Evolutionary conservation across 2,113 vertebrate species (phyloP).

Genomic region (Himantopus leucocephalus): DNA sequence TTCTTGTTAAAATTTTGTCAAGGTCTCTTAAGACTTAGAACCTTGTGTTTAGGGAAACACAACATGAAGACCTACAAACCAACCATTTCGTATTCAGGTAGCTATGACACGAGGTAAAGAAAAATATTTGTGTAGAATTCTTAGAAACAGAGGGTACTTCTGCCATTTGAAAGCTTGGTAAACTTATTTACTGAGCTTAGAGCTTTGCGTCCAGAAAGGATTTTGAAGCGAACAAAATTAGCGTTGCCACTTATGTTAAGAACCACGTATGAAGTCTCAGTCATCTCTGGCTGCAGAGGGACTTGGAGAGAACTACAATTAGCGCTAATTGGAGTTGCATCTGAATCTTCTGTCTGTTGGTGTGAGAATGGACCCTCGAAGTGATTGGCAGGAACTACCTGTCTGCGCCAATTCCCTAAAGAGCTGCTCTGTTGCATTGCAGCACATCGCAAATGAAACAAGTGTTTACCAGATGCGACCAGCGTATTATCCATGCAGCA

Average conservation of each 20-base stretch:
- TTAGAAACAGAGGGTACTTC: not conserved
- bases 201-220: not conserved
- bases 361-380: not conserved
- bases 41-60: not conserved
- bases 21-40: not conserved
- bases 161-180: not conserved
- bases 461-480: not conserved
- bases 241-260: not conserved
- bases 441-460: not conserved
- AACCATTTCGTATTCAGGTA: not conserved
- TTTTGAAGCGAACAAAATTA: conserved; percentile 31
- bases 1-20: not conserved
- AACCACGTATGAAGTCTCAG: conserved; percentile 12
- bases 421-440: conserved; percentile 17
- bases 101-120: not conserved
- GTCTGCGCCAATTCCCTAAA: not conserved
- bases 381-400: conserved; percentile 5
- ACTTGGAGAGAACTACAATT: conserved; percentile 28
- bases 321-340: not conserved
- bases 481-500: not conserved
- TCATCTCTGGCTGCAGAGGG: conserved; percentile 9
- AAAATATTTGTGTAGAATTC: not conserved
- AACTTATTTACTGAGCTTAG: not conserved
- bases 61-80: not conserved
- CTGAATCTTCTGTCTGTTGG: not conserved